Base-by-base conservation (phyloP, 2,797 vertebrate genomes). In the Danio choprae region DNA sequence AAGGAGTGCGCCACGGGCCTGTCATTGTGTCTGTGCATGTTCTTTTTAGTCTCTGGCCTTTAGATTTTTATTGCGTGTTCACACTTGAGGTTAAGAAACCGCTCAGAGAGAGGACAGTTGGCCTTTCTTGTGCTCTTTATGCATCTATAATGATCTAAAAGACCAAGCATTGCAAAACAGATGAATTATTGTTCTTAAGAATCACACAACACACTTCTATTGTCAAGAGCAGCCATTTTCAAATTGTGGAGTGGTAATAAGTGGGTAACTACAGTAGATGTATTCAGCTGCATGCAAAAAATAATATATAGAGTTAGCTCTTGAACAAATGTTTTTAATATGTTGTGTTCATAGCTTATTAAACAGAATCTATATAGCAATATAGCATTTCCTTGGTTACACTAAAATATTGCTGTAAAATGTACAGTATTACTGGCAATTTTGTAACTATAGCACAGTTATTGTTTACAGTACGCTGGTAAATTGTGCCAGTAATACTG, bases 61-160 rank as follows among this genome's bases (percentile, higher is more conserved):
- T 56, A 43, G 46, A 4, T 58, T 48, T 71, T 65, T 63, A 65
- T 64, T 64, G 51, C 59, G n/a, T 73, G 80, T 78, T 82, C 75
- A 82, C 81, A 82, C 81, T 67, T 78, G 41, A 65, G 59, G 50
- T 59, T 73, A 67, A 16, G 10, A 81, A 68, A 74, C 71, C 29
- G 40, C 65, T 69, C 64, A 80, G 51, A 56, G n/a, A 81, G 44
- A 77, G 51, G 63, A 69, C 74, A 83, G 67, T 46, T 74, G 79
- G 74, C 65, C 29, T 80, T 77, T 40, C 20, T 67, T 16, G 12
- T 36, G 46, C 69, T 59, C 62, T 65, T n/a, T 38, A 48, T 58
- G 67, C 62, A 65, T 46, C 12, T 29, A n/a, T 12, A 44, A 56
- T n/a, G 79, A 78, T 77, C 62, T 73, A 73, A 81, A 53, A 75